A percentile compares a stretch with the other conserved stretches of the same genome.
Conservation (phyloP, 2,113 vertebrate species). For the Poecilia latipinna region DNA sequence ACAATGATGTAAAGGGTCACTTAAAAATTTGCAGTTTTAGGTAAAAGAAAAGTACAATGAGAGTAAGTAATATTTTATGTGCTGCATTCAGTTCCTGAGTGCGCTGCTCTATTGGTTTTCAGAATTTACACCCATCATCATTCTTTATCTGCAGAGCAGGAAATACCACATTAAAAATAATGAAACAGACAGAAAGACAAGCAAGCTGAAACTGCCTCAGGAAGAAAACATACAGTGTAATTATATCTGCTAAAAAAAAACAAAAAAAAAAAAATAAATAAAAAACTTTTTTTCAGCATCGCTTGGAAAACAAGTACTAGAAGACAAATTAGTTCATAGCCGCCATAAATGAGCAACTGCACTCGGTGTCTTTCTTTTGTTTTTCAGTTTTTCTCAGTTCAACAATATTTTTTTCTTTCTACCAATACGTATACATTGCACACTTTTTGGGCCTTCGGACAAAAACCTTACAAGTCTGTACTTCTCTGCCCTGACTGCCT, state of each 20-base stretch:
- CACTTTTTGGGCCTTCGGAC: conserved; percentile 12
- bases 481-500: conserved; percentile 15
- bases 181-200: conserved; percentile 23
- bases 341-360: not conserved
- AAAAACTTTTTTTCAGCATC: not conserved
- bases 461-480: conserved; percentile 23
- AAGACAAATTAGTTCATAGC: not conserved
- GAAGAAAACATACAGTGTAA: conserved; percentile 8
- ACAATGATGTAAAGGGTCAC: not conserved
- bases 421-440: conserved; percentile 3
- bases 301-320: conserved; percentile 1
- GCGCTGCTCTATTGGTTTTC: conserved; percentile 20
- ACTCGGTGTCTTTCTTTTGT: not conserved
- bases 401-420: conserved; percentile 1
- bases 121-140: conserved; percentile 3
- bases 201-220: conserved; percentile 7
- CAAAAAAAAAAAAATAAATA: rapidly evolving
- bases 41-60: conserved; percentile 5
- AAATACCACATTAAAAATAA: conserved; percentile 20
- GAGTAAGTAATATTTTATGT: conserved; percentile 1
- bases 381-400: not conserved
- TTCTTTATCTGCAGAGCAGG: conserved; percentile 15
- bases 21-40: conserved; percentile 1
- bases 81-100: conserved; percentile 13
- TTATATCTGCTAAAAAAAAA: not conserved